A percentile compares a stretch with the other conserved stretches of the same genome.
Conservation (phyloP, 2,113 vertebrate genomes). For the Zosterops pallidus region DNA sequence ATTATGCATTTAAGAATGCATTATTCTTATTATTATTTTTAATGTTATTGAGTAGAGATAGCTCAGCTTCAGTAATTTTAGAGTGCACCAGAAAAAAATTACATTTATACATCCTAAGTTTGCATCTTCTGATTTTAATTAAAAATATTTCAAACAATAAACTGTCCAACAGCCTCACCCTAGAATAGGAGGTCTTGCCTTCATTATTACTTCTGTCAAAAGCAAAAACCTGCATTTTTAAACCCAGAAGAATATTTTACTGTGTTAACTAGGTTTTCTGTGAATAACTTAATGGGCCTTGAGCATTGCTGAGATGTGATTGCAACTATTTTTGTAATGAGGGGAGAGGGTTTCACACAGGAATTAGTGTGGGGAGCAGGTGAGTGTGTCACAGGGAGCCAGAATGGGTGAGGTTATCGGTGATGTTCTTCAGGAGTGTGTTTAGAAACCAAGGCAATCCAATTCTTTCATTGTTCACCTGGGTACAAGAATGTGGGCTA, state of each 20-base stretch:
- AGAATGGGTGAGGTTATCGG: fast-evolving
- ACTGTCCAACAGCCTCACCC: background rate
- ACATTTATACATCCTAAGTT: background rate
- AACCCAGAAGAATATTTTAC: background rate
- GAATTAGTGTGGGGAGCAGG: background rate
- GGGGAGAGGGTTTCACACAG: background rate
- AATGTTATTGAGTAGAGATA: background rate
- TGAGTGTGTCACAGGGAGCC: fast-evolving
- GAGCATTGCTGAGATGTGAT: background rate
- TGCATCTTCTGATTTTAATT: background rate
- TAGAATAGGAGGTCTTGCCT: background rate
- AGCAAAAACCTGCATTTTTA: background rate
- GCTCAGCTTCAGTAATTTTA: background rate
- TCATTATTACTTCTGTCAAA: background rate
- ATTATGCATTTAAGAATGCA: background rate
- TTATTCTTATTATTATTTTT: background rate
- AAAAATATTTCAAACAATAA: background rate
- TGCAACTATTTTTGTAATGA: background rate
- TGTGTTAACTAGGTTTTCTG: background rate
- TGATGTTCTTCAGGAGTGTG: fast-evolving
- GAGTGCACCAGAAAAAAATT: background rate
- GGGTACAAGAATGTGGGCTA: background rate
- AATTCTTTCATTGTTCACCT: background rate
- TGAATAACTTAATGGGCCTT: background rate
- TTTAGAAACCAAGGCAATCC: background rate